Evolutionary conservation across 2,113 vertebrate species (phyloP).

Genomic region (Rhea pennata): DNA sequence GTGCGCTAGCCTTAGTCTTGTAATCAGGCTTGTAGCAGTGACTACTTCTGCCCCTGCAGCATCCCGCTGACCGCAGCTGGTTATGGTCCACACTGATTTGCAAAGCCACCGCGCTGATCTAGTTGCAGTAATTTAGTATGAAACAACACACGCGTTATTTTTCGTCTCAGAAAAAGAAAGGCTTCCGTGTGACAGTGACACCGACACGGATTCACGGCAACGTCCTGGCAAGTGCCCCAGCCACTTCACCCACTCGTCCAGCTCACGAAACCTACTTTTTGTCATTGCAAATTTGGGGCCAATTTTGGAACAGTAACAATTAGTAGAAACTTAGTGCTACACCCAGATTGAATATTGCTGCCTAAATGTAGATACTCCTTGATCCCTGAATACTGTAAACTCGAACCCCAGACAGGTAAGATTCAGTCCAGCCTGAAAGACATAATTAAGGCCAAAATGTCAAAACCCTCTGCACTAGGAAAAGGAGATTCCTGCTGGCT

Average conservation of each 20-base stretch:
- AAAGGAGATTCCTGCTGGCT: neutral
- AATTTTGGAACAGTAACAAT: neutral
- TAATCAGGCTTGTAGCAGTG: neutral
- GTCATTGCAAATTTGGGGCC: neutral
- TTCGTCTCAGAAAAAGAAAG: neutral
- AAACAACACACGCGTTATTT: accelerated
- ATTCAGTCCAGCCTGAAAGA: neutral
- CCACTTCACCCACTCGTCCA: neutral
- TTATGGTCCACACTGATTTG: neutral
- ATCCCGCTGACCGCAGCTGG: neutral
- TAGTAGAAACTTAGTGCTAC: accelerated
- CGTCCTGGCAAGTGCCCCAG: neutral
- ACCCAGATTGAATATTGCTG: neutral
- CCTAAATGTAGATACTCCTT: neutral
- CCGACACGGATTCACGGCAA: neutral
- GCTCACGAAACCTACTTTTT: neutral
- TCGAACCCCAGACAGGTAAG: neutral
- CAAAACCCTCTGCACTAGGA: neutral
- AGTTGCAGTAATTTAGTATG: accelerated
- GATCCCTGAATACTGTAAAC: neutral
- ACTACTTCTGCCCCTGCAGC: neutral
- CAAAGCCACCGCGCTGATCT: neutral
- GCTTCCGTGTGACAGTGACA: neutral
- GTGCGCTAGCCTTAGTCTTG: neutral
- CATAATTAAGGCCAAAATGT: neutral